These are phyloP conservation scores for Drosophila sturtevanti DNA, from an alignment of 1,140 invertebrate species.

Conservation along the genomic window DNA sequence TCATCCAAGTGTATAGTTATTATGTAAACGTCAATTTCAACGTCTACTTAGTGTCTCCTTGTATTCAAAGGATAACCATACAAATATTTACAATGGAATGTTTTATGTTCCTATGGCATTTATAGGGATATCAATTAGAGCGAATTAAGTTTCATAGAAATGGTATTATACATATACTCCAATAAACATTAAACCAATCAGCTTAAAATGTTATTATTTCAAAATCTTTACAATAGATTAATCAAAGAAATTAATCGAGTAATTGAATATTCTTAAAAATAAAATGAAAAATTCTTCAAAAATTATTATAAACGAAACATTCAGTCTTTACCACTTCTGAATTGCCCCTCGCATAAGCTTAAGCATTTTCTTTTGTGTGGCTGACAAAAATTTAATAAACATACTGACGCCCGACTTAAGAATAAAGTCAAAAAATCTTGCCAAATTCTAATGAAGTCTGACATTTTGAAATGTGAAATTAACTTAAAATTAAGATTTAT, in stretches of 20 bases:
- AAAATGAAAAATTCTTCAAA: too few species aligned
- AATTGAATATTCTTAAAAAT: too few species aligned
- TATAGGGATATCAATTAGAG: not conserved
- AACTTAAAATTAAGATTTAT: not conserved
- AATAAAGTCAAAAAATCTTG: not conserved
- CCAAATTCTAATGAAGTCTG: slow-evolving; percentile 31
- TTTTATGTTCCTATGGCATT: too few species aligned
- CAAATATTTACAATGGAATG: not conserved
- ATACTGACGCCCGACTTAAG: slow-evolving; percentile 2
- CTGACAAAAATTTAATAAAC: slow-evolving; percentile 45
- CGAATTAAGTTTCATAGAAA: not conserved
- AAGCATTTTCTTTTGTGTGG: slow-evolving; percentile 7
- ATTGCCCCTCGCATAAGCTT: slow-evolving; percentile 14
- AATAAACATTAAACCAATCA: too few species aligned
- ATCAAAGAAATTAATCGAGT: too few species aligned
- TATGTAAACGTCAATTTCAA: not conserved
- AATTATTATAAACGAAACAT: too few species aligned
- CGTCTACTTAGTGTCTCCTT: not conserved
- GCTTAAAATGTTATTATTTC: too few species aligned
- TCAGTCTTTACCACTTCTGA: too few species aligned
- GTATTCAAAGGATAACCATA: not conserved
- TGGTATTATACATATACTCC: too few species aligned
- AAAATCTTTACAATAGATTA: too few species aligned
- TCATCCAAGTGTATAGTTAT: too few species aligned
- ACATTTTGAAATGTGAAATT: too few species aligned